These are phyloP conservation scores for Rallus limicola DNA, from an alignment of 2,113 vertebrate species.

Conservation along the genomic window DNA sequence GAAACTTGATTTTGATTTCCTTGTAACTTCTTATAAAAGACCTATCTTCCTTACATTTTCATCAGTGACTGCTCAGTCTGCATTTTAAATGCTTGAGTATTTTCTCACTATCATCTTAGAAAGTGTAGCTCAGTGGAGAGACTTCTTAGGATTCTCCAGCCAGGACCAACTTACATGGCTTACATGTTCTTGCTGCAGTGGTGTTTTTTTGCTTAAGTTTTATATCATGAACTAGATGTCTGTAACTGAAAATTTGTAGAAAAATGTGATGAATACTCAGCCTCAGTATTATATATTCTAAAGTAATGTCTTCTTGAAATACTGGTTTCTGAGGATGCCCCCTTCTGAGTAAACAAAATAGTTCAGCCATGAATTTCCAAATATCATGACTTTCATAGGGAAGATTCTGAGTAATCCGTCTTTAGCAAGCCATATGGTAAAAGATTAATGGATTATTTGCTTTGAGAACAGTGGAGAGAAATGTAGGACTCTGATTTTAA, in stretches of 20 bases:
- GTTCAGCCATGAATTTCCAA: neutral
- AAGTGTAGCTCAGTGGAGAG: neutral
- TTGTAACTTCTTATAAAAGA: neutral
- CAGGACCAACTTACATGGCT: neutral
- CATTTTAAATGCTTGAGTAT: neutral
- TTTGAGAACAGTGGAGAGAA: neutral
- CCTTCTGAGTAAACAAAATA: neutral
- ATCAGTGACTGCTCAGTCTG: neutral
- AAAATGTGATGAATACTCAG: neutral
- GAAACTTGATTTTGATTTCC: neutral
- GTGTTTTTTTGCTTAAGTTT: neutral
- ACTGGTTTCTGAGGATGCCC: neutral
- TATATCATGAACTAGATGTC: neutral
- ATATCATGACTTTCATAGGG: neutral
- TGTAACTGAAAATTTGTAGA: neutral
- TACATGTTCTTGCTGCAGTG: neutral
- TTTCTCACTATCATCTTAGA: neutral
- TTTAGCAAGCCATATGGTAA: neutral
- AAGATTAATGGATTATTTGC: neutral
- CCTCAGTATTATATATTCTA: neutral
- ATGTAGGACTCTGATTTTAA: neutral
- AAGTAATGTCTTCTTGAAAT: neutral
- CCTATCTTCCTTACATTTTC: neutral
- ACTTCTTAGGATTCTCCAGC: neutral
- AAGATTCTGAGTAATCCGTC: neutral